A percentile compares a stretch with the other conserved stretches of the same genome.
phyloP scores from a whole-genome alignment of 1,140 invertebrate genomes.

The Tetragonula clypearis region DNA sequence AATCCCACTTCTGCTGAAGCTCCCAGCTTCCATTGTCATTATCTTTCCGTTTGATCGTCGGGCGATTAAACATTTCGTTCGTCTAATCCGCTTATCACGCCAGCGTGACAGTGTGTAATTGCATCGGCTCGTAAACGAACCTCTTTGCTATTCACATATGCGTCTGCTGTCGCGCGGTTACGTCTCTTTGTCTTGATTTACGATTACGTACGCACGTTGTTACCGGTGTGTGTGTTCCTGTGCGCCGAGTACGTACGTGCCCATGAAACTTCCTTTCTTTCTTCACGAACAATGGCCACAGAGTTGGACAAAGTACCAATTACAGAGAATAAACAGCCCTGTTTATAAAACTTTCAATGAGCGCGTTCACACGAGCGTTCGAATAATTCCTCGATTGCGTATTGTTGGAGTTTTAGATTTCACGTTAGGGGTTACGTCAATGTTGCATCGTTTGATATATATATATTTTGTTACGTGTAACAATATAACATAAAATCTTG shows the following conservation, averaged over 20 bases:
- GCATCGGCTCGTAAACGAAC: slow-evolving; percentile 47
- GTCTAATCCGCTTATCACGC: slow-evolving; percentile 59
- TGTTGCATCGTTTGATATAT: too few species aligned
- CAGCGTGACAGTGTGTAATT: slow-evolving; percentile 45
- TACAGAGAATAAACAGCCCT: background rate
- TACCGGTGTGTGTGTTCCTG: too few species aligned
- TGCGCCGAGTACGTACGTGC: too few species aligned
- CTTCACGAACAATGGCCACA: background rate
- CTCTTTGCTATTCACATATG: slow-evolving; percentile 1
- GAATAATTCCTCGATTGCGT: too few species aligned
- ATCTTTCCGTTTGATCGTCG: slow-evolving; percentile 61
- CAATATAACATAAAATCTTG: too few species aligned
- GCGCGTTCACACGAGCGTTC: background rate
- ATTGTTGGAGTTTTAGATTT: too few species aligned
- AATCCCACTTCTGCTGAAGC: slow-evolving; percentile 41
- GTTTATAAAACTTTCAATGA: background rate
- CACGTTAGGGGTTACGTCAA: too few species aligned
- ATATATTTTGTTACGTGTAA: too few species aligned
- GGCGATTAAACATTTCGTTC: slow-evolving; percentile 65
- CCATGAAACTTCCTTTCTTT: background rate
- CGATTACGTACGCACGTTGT: background rate
- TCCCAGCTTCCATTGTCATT: slow-evolving; percentile 54
- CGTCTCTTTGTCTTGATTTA: slow-evolving; percentile 22
- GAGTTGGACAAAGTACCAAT: background rate
- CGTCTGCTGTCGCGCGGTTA: background rate